A percentile compares a stretch with the other conserved stretches of the same genome.
Conservation (phyloP, 2,888 invertebrate species). For the Parascotia fuliginaria region DNA sequence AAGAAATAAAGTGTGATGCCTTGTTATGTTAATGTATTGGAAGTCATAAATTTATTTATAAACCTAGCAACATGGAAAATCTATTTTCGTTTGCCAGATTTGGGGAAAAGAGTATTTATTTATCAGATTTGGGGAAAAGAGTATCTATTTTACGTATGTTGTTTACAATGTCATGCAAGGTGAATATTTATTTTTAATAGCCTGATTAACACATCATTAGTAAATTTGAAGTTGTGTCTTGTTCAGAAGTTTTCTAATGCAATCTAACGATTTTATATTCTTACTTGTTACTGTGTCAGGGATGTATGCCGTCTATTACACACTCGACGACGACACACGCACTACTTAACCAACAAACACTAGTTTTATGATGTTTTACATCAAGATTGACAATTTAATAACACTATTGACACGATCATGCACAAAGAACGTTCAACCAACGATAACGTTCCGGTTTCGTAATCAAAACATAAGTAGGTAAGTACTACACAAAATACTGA, state of each 20-base stretch:
- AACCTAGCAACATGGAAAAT: no score
- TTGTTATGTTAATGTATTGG: no score
- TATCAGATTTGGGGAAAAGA: no score
- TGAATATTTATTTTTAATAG: slow-evolving; percentile 4
- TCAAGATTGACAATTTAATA: background rate
- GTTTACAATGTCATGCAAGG: slow-evolving; percentile 21
- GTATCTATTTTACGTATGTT: no score
- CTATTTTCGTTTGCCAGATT: no score
- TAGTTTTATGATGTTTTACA: background rate
- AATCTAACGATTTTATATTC: slow-evolving; percentile 10
- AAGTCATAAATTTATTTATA: no score
- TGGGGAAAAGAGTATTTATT: no score
- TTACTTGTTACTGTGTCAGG: slow-evolving; percentile 26
- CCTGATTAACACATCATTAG: background rate
- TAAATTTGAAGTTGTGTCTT: no score
- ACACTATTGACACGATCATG: slow-evolving; percentile 16
- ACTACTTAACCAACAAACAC: background rate
- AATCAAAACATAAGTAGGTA: slow-evolving; percentile 63
- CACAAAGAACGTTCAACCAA: slow-evolving; percentile 51
- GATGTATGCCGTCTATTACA: background rate
- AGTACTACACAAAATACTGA: slow-evolving; percentile 5
- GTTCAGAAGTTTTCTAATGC: no score
- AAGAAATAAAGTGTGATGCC: no score
- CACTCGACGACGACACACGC: no score
- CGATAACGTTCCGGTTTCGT: slow-evolving; percentile 57